Base-by-base conservation (phyloP, 2,113 vertebrate genomes). In the Tragelaphus buxtoni region DNA sequence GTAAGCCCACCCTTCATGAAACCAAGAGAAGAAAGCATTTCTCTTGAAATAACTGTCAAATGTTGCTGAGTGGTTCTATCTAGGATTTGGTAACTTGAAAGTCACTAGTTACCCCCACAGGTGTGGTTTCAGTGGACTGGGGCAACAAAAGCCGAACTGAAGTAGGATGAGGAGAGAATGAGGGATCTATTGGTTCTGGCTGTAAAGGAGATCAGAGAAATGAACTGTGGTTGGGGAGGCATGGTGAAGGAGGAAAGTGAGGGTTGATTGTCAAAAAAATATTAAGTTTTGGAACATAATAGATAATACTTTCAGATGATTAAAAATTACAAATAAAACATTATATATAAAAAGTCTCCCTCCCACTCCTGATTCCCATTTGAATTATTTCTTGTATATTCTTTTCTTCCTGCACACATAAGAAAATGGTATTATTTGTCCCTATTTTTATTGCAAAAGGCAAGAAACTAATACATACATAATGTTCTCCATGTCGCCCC, bases 361-460 rank as follows among this genome's bases (percentile, higher is more conserved):
- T 88, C 30, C 39, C 17, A 56, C 24, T 79, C 49, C 65, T 65
- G 13, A 35, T 5, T 65, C 8, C 22, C 47, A 45, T 85, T 74
- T 77, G 17, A 4, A 55, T 95, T 76, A 28, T 84, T 80, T 91
- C 56, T 39, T 91, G 28, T 35, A 47, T 49, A 26, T 80, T 86
- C 32, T 80, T 86, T 83, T 65, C 76, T 96, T 85, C 69, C 51
- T 86, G 60, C 17, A 49, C 18, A 90, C 55, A 30, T 74, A 95
- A 89, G 32, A 69, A 96, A 65, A 89, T 74, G 35, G 35, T 72
- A 51, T 17, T 79, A 60, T 92, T 83, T 83, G 32, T 53, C 32
- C 47, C 18, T 51, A 51, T 92, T 96, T 94, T 96, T 89, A 47
- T 89, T 85, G 51, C 35, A 85, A 74, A 77, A 91, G 49, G n/a